Percentiles rank a stretch among this genome's conserved stretches.
Evolutionary conservation across 2,888 invertebrate genomes (phyloP).

Genomic region (Phoronis australis): DNA sequence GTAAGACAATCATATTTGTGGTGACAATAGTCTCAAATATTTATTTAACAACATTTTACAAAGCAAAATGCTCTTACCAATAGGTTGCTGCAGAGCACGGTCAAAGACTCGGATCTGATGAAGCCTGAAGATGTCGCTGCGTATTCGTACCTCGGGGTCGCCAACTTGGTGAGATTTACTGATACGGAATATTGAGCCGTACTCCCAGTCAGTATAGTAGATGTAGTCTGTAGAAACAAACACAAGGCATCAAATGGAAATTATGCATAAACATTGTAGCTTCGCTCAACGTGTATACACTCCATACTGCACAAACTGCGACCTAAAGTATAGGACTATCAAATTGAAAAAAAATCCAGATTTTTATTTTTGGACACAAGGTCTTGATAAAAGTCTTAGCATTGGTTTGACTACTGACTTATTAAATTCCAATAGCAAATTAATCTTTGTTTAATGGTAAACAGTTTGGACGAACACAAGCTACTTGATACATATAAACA

Average conservation of each 20-base stretch:
- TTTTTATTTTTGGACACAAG: background rate
- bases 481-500: no score
- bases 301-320: background rate
- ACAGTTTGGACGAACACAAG: no score
- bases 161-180: slow-evolving; percentile 17
- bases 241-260: no score
- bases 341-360: background rate
- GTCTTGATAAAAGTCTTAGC: no score
- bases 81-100: slow-evolving; percentile 23
- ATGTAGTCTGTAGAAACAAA: slow-evolving; percentile 65
- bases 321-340: background rate
- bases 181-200: slow-evolving; percentile 87
- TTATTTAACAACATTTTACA: no score
- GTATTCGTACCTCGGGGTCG: slow-evolving; percentile 6
- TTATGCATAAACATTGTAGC: no score
- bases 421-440: no score
- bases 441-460: no score
- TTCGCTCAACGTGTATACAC: no score
- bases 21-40: no score
- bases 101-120: slow-evolving; percentile 32
- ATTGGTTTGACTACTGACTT: no score
- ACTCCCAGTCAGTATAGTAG: slow-evolving; percentile 95
- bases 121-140: slow-evolving; percentile 24
- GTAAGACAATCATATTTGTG: no score
- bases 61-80: slow-evolving; percentile 17